Conservation (phyloP, 2,888 invertebrate species). For the Cosmopolites sordidus region DNA sequence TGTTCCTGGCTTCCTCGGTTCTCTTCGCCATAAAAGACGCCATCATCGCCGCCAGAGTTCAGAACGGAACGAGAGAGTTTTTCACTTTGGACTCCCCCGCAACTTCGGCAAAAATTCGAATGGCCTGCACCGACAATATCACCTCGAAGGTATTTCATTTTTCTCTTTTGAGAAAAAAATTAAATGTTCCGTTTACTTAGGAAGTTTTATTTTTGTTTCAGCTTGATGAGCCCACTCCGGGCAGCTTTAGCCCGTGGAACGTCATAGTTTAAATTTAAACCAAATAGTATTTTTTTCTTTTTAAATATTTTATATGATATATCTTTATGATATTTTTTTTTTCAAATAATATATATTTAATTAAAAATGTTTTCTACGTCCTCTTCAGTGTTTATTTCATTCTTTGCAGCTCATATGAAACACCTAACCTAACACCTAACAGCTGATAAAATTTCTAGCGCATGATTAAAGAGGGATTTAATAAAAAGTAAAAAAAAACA, state of each 20-base stretch:
- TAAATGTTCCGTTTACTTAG: background rate
- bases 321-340: too few species aligned
- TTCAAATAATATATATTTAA: too few species aligned
- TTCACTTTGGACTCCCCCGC: conserved; percentile 80
- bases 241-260: conserved; percentile 63
- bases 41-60: conserved; percentile 70
- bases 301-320: too few species aligned
- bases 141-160: conserved; percentile 61
- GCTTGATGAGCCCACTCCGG: conserved; percentile 55
- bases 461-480: too few species aligned
- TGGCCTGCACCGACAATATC: conserved; percentile 83
- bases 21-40: conserved; percentile 91
- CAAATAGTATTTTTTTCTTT: background rate
- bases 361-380: too few species aligned
- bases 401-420: too few species aligned
- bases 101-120: conserved; percentile 81
- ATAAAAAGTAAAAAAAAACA: too few species aligned
- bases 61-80: conserved; percentile 57
- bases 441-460: too few species aligned
- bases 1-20: conserved; percentile 82
- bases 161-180: conserved; percentile 1
- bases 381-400: too few species aligned
- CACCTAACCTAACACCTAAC: too few species aligned
- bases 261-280: conserved; percentile 40
- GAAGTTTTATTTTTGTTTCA: conserved; percentile 39